These are phyloP conservation scores for Achlya flavicornis DNA, from an alignment of 2,888 invertebrate genomes.

Conservation along the genomic window DNA sequence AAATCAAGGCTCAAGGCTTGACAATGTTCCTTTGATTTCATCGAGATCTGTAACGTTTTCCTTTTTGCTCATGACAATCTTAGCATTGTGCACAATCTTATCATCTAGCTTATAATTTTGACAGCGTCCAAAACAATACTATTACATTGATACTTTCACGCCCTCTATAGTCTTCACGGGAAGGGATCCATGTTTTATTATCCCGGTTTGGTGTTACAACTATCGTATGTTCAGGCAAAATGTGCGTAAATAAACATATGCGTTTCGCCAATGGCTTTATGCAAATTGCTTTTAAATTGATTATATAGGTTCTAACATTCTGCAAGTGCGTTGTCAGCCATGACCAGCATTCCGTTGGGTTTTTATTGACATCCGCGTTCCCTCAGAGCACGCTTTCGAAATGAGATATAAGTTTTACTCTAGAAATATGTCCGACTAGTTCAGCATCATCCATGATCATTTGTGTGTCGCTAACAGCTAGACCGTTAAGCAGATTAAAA, in stretches of 20 bases:
- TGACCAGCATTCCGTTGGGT: no score
- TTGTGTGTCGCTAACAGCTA: no score
- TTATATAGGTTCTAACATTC: no score
- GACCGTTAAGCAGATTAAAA: no score
- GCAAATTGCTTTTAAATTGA: no score
- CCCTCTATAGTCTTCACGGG: conserved; percentile 66
- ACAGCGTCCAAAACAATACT: conserved; percentile 69
- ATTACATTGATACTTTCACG: conserved; percentile 66
- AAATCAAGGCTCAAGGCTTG: conserved; percentile 44
- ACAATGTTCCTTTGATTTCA: conserved; percentile 66
- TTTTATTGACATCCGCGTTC: no score
- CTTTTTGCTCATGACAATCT: conserved; percentile 76
- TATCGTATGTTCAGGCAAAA: conserved; percentile 85
- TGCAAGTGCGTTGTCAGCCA: no score
- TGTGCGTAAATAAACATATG: conserved; percentile 87
- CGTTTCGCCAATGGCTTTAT: no score
- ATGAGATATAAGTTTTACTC: no score
- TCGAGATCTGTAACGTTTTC: conserved; percentile 71
- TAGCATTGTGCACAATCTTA: conserved; percentile 85
- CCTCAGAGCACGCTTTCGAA: no score
- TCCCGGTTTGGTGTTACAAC: conserved; percentile 86
- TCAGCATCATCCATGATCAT: no score
- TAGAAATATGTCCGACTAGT: no score
- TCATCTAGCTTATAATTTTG: conserved; percentile 83
- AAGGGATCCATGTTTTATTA: conserved; percentile 83